A percentile compares a stretch with the other conserved stretches of the same genome.
Evolutionary conservation across 2,113 vertebrate species (phyloP).

Genomic region (Plecotus auritus): DNA sequence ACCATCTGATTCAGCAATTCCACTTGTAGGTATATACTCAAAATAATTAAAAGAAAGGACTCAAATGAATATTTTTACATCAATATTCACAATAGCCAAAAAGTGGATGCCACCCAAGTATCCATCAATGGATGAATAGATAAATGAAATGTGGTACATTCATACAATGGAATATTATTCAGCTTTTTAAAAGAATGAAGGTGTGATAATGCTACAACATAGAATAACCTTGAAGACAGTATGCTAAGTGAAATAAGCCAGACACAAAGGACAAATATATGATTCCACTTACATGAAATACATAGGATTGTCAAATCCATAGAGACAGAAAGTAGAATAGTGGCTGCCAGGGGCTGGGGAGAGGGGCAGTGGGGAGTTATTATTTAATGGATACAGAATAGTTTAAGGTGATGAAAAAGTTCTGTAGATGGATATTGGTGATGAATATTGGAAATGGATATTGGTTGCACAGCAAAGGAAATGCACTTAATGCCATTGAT

Average conservation of each 20-base stretch:
- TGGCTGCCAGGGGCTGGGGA: neutral
- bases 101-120: neutral
- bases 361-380: neutral
- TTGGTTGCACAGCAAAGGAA: neutral
- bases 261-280: neutral
- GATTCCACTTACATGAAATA: neutral
- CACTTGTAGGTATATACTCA: neutral
- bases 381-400: neutral
- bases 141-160: neutral
- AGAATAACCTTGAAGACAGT: neutral
- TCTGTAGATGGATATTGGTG: neutral
- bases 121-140: neutral
- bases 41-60: neutral
- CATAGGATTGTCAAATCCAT: neutral
- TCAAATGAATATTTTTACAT: neutral
- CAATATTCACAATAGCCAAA: neutral
- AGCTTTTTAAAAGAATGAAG: neutral
- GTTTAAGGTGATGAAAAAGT: neutral
- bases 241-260: constrained; percentile 21
- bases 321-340: neutral
- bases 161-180: neutral
- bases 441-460: neutral
- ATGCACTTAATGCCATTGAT: neutral
- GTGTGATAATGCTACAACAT: neutral
- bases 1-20: neutral